These are phyloP conservation scores for Vulpes lagopus DNA, from an alignment of 2,113 vertebrate species.

Conservation along the genomic window DNA sequence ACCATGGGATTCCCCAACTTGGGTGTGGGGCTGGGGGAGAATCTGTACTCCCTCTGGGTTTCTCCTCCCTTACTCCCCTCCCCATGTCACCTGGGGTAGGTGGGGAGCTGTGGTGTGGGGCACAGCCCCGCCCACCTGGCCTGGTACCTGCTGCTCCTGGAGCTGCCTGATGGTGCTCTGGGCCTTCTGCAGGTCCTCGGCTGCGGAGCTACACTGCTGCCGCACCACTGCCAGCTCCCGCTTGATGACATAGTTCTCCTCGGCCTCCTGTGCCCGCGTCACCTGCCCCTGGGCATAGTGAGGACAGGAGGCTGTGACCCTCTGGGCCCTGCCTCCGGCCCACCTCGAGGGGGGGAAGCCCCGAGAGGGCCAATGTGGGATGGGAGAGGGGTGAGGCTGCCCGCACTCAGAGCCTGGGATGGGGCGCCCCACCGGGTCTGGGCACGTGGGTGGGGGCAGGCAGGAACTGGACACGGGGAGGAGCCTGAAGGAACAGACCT, in stretches of 20 bases:
- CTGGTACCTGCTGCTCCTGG: slow-evolving; percentile 92
- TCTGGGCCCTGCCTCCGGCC: neutral
- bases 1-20: neutral
- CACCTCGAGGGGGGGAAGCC: neutral
- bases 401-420: slow-evolving; percentile 62
- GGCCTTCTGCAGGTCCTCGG: slow-evolving; percentile 93
- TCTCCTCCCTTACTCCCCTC: neutral
- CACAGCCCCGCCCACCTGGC: fast-evolving
- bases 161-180: slow-evolving; percentile 94
- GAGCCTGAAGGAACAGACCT: neutral
- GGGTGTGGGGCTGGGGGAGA: neutral
- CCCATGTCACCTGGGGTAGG: neutral
- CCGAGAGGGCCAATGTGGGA: neutral
- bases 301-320: neutral
- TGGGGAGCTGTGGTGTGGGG: neutral
- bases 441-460: neutral
- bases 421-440: neutral
- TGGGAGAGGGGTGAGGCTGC: neutral
- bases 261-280: slow-evolving; percentile 95
- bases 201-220: slow-evolving; percentile 92
- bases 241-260: slow-evolving; percentile 97
- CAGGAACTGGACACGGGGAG: neutral
- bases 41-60: neutral
- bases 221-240: slow-evolving; percentile 94
- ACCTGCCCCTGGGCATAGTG: slow-evolving; percentile 92